Conservation (phyloP, 2,797 vertebrate species). For the Antrozous pallidus region DNA sequence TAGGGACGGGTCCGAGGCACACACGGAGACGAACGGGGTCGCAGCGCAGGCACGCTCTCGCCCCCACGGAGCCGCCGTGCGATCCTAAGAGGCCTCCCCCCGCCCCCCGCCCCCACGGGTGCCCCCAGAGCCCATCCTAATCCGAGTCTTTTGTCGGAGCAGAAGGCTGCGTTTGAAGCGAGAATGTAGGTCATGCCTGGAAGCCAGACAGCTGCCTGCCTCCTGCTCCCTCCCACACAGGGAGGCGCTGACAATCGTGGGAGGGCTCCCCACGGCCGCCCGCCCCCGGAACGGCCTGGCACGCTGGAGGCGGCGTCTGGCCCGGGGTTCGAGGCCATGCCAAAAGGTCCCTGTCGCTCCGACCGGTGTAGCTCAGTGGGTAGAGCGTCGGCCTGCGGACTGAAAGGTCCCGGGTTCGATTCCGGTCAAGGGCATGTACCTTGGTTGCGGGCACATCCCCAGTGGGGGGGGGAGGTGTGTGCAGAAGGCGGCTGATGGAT, state of each 20-base stretch:
- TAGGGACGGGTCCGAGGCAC: neutral
- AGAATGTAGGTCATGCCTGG: slow-evolving; percentile 36
- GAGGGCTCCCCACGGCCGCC: rapidly evolving
- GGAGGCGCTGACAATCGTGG: rapidly evolving
- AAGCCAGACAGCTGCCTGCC: neutral
- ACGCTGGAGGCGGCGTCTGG: rapidly evolving
- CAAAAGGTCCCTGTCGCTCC: no score
- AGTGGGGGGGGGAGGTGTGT: no score
- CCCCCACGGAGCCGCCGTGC: rapidly evolving
- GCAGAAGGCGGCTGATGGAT: no score
- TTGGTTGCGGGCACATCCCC: no score
- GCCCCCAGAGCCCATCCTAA: neutral
- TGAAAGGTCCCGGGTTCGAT: no score
- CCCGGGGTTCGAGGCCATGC: rapidly evolving
- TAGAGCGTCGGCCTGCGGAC: no score
- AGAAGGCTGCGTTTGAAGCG: neutral
- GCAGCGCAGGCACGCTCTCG: neutral
- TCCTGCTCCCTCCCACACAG: neutral
- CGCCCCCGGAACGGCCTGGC: rapidly evolving
- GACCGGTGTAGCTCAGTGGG: no score
- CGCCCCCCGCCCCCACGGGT: rapidly evolving
- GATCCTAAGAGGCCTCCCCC: neutral
- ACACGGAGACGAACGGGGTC: neutral
- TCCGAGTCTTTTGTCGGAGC: neutral
- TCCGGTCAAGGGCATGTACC: no score